Base-by-base conservation (phyloP, 2,888 invertebrate species). In the Leptothorax acervorum region DNA sequence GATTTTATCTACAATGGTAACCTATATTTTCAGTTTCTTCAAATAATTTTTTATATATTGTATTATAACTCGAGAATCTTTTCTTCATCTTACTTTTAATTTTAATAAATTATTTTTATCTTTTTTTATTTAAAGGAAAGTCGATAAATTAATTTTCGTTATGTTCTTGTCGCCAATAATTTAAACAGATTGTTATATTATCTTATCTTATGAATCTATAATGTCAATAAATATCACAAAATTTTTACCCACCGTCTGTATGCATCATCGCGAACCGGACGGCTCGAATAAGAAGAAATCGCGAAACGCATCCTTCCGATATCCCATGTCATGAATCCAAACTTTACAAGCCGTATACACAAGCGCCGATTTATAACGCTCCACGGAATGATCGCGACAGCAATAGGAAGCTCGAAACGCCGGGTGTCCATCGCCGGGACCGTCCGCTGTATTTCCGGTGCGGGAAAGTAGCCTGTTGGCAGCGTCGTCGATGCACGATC, bases 391-490 rank as follows among this genome's bases (percentile, higher is more conserved):
- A 73, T 81, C 45, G 70, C 63, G 79, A 85, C 85, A 66, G 83
- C 79, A 88, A 84, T 84, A 68, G 89, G 84, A 85, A 86, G 84
- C 81, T 79, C 70, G 85, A 86, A 83, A 86, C 85, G 83, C 79
- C 84, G 78, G 83, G 75, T 86, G 85, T 87, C 87, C 89, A 71
- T 78, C 68, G 68, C 62, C 74, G 57, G 86, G 84, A 87, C 84
- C 78, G 76, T 76, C 66, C 76, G 68, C 60, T 55, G 85, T 86
- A 75, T 82, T 79, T 85, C 83, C 71, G 75, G 76, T 79, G 48
- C 68, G 68, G 81, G 65, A 82, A 85, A 89, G 86, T 85, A 85
- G 81, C 86, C 68, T 68, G 83, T 83, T 89, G 89, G 89, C 86
- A 89, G 82, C 60, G 76, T 70, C 70, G 84, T 70, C 79, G 82